A percentile compares a stretch with the other conserved stretches of the same genome.
Evolutionary conservation across 2,888 invertebrate species (phyloP).

Genomic region (Catocala sponsa): DNA sequence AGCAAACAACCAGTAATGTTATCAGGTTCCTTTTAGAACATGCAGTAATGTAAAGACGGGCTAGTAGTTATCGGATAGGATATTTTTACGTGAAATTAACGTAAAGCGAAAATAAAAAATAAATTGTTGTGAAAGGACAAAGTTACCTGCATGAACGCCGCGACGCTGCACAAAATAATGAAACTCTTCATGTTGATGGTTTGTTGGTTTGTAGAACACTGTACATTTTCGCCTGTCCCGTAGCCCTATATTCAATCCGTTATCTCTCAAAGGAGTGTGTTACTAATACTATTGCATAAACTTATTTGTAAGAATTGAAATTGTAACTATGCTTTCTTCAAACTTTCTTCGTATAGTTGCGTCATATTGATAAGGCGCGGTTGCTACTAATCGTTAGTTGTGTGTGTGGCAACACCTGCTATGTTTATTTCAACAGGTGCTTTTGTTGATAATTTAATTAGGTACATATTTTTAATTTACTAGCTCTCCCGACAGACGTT

Average conservation of each 20-base stretch:
- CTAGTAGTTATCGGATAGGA: too few species aligned
- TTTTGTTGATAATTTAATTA: too few species aligned
- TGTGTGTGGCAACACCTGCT: too few species aligned
- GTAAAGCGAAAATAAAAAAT: too few species aligned
- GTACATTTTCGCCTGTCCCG: not conserved
- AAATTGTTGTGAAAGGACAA: not conserved
- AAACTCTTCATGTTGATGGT: slow-evolving; percentile 30
- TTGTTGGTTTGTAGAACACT: slow-evolving; percentile 1
- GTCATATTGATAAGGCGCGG: not conserved
- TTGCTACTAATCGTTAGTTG: too few species aligned
- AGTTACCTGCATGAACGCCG: slow-evolving; percentile 29
- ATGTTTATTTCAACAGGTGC: too few species aligned
- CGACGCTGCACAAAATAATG: slow-evolving; percentile 28
- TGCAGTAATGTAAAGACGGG: too few species aligned
- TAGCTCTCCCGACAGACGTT: too few species aligned
- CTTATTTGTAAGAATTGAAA: not conserved
- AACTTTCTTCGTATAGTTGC: not conserved
- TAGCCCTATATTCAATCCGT: slow-evolving; percentile 45
- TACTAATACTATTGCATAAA: slow-evolving; percentile 9
- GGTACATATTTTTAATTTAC: too few species aligned
- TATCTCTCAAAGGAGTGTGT: slow-evolving; percentile 34
- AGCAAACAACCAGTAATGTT: too few species aligned
- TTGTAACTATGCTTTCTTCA: slow-evolving; percentile 6
- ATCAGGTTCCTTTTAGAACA: too few species aligned
- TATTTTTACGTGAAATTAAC: too few species aligned